Conservation (phyloP, 37 sponge, comb jelly and placozoan species). For the Halisarca cf. caerulea region DNA sequence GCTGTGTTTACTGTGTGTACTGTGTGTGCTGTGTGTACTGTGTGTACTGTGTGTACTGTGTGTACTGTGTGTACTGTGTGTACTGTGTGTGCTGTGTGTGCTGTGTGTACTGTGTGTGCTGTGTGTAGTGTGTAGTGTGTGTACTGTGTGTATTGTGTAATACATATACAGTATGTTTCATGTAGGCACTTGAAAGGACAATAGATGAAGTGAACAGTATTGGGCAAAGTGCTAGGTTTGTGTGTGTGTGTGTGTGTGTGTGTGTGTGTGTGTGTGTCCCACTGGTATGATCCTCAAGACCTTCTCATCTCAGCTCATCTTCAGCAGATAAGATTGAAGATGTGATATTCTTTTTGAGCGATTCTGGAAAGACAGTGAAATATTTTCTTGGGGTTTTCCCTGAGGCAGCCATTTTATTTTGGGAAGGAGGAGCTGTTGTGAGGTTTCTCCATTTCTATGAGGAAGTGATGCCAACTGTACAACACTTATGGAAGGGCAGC, state of each 20-base stretch:
- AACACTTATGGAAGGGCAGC: neutral
- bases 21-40: no score
- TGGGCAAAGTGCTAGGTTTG: no score
- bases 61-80: no score
- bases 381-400: neutral
- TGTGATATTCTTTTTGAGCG: neutral
- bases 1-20: no score
- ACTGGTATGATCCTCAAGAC: neutral
- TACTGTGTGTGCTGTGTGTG: no score
- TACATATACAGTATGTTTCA: no score
- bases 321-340: neutral
- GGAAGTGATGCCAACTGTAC: neutral
- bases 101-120: no score
- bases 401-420: neutral
- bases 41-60: no score
- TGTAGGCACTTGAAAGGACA: no score
- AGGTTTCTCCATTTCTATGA: neutral
- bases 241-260: neutral
- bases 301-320: neutral
- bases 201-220: no score
- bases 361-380: neutral
- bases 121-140: no score
- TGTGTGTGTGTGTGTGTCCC: neutral
- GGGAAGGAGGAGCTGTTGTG: neutral
- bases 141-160: no score